Evolutionary conservation across 2,113 vertebrate species (phyloP), one percentile per base, ranked within the genome.

Genomic region (Erinaceus europaeus): DNA sequence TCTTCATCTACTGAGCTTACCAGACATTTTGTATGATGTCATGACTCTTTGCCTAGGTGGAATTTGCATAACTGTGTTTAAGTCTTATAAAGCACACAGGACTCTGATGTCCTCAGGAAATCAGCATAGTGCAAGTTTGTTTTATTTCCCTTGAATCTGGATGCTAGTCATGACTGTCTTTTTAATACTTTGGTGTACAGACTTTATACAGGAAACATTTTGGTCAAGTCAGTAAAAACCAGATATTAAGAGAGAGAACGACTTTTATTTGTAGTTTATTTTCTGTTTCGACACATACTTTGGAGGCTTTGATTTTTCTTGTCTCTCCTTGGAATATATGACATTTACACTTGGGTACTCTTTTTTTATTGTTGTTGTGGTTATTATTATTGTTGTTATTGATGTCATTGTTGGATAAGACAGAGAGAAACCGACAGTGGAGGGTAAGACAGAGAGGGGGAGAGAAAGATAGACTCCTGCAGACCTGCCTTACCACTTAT

Each of bases 191-290:
- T 91, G 85, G 64, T 52, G 52, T 68, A 93, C 32, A 75, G 82
- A 74, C 79, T 90, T 90, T 93, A 18, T 91, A 77, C 79, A 18
- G 29, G 46, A n/a, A 68, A 79, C 61, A 85, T 86, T 94, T 90
- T 92, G 59, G 65, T 72, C 59, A 27, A 68, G 72, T 46, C 55
- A 90, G 10, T 89, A 81, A 62, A 59, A 21, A 91, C 29, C n/a
- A 89, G 57, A 68, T 46, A 44, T 17, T 10, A 46, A 92, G 83
- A 72, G 25, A 53, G 68, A 95, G 68, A 92, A 88, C 50, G 46
- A 92, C 78, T 76, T 74, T 48, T 40, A 4, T 96, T 92, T 85
- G 34, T n/a, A 74, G 10, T 71, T 36, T 13, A 85, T 93, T 93
- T 94, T 59, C 79, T 90, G 91, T 52, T 84, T 91, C 67, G 78